Evolutionary conservation across 1,140 invertebrate genomes (phyloP).

Genomic region (Wasmannia auropunctata): DNA sequence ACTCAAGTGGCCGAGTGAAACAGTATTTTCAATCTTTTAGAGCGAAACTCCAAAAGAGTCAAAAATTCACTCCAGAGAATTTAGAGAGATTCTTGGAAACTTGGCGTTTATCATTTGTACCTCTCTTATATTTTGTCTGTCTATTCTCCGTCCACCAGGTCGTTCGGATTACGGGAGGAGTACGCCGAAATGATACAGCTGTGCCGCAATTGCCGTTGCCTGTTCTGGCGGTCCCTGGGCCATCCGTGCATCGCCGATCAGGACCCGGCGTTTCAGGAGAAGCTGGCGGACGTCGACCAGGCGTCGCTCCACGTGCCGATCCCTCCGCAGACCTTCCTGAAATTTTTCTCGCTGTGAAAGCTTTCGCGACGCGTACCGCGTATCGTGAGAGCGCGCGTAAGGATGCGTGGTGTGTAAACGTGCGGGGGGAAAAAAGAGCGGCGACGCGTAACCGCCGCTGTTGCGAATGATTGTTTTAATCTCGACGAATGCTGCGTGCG

Average conservation of each 20-base stretch:
- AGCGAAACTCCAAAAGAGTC: no score
- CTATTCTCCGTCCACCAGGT: slow-evolving; percentile 87
- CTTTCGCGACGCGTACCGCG: background rate
- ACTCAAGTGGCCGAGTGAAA: no score
- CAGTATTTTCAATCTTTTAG: no score
- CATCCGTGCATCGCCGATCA: slow-evolving; percentile 95
- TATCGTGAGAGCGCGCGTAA: background rate
- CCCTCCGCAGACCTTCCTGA: slow-evolving; percentile 94
- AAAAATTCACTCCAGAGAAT: no score
- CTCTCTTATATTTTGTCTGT: background rate
- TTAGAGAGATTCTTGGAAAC: background rate
- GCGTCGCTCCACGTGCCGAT: slow-evolving; percentile 93
- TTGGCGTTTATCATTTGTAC: slow-evolving; percentile 1
- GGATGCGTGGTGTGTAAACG: background rate
- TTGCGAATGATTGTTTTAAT: background rate
- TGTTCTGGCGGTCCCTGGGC: slow-evolving; percentile 97
- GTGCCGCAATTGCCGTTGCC: slow-evolving; percentile 97
- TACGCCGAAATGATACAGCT: slow-evolving; percentile 98
- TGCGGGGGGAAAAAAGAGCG: background rate
- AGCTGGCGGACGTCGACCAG: slow-evolving; percentile 91
- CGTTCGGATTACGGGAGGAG: slow-evolving; percentile 95
- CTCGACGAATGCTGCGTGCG: background rate
- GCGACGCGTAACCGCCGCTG: background rate
- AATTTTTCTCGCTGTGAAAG: slow-evolving; percentile 94
- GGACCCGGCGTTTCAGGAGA: slow-evolving; percentile 92